Base-by-base conservation (phyloP, 2,797 vertebrate species). In the Ctenopoma kingsleyae region DNA sequence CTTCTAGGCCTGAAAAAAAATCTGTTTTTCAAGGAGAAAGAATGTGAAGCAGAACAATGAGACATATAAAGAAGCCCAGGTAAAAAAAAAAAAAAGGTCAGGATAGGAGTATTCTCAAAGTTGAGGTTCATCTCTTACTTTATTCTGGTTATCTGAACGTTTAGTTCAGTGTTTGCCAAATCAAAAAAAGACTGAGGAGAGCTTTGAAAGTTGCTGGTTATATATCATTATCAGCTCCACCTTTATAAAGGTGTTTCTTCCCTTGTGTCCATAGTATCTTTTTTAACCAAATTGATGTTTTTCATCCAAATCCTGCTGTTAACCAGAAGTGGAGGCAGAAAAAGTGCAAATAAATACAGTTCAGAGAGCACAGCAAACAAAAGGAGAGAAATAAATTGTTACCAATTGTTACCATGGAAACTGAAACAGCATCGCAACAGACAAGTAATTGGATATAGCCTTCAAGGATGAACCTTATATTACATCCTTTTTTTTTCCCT, bases 391-490 rank as follows among this genome's bases (percentile, higher is more conserved):
- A 76, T 22, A 57, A 69, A 71, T 46, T 57, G 62, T 81, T 66
- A 54, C 57, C 70, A 66, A 47, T 73, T 6, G 52, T 87, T 51
- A 64, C 80, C 64, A 72, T 9, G 22, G 75, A 62, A 84, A 89
- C 81, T 72, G 56, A 64, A 66, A 62, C 62, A 61, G 74, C 36
- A 51, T 76, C 43, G 53, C 36, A 6, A 65, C 53, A 13, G 77
- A 64, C 2, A 5, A 61, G 64, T 83, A 81, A 86, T 83, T 77
- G 76, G 72, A 83, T 65, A 66, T 4, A 3, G 78, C 76, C 71
- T 73, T 86, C 78, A 71, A 87, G 60, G 63, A 86, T 79, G 68
- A 85, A 80, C 75, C 75, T 61, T 67, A 53, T 74, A 80, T 82
- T 65, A 44, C 49, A 63, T 57, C 44, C 50, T 44, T 66, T 77